Percentiles rank a stretch among this genome's conserved stretches.
These are phyloP conservation scores for Pheosia gnoma DNA, from an alignment of 2,888 invertebrate species.

Conservation along the genomic window DNA sequence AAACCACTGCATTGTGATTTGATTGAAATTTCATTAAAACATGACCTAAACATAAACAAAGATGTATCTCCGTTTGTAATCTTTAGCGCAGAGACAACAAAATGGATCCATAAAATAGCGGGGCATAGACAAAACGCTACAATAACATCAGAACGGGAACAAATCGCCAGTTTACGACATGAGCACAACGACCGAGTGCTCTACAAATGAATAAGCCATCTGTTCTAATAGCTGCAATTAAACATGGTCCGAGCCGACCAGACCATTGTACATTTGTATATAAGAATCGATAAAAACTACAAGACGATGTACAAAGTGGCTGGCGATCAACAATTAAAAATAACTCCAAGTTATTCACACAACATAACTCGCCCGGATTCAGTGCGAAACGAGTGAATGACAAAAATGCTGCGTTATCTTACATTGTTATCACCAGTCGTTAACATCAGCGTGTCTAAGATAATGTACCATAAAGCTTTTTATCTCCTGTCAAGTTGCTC, in stretches of 20 bases:
- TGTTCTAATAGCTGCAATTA: slow-evolving; percentile 83
- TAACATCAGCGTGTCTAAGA: slow-evolving; percentile 51
- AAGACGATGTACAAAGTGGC: slow-evolving; percentile 24
- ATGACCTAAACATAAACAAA: slow-evolving; percentile 53
- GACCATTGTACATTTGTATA: slow-evolving; percentile 65
- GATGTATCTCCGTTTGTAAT: slow-evolving; percentile 57
- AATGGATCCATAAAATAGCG: slow-evolving; percentile 78
- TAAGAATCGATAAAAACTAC: slow-evolving; percentile 61
- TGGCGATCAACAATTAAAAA: slow-evolving; percentile 14
- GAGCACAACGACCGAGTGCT: slow-evolving; percentile 81
- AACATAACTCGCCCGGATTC: slow-evolving; percentile 15
- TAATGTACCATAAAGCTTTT: slow-evolving; percentile 63
- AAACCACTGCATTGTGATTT: neutral
- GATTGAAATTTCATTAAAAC: slow-evolving; percentile 38
- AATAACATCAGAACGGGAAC: slow-evolving; percentile 84
- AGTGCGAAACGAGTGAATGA: slow-evolving; percentile 21
- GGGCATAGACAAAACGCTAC: slow-evolving; percentile 84
- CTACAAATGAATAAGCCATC: slow-evolving; percentile 85
- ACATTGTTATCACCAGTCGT: slow-evolving; percentile 50
- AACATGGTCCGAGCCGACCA: slow-evolving; percentile 70
- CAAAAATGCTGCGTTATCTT: slow-evolving; percentile 38
- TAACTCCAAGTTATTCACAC: slow-evolving; percentile 14
- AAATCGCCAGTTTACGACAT: slow-evolving; percentile 83
- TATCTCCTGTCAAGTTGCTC: slow-evolving; percentile 63
- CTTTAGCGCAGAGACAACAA: slow-evolving; percentile 73